phyloP scores from a whole-genome alignment of 2,888 invertebrate species.

The Onthophagus sagittarius region DNA sequence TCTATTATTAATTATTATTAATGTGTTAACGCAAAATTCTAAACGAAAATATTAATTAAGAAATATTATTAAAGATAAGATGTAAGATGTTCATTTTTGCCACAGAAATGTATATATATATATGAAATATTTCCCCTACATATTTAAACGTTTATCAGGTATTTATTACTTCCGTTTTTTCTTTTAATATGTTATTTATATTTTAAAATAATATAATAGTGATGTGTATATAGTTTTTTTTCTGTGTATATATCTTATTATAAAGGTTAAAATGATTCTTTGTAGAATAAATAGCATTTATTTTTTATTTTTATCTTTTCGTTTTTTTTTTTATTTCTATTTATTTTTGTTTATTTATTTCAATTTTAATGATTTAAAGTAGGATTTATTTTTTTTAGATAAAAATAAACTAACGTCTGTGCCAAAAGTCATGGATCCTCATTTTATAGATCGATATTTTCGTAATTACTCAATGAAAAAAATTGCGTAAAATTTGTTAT shows the following conservation, averaged over 20 bases:
- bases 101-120: not conserved
- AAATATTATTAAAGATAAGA: not conserved
- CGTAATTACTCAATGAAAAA: too few relatives aligned
- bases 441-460: too few relatives aligned
- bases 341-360: not conserved
- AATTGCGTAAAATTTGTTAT: too few relatives aligned
- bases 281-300: constrained; percentile 13
- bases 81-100: not conserved
- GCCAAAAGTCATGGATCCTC: too few relatives aligned
- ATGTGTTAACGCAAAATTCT: not conserved
- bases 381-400: not conserved
- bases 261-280: not conserved
- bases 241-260: not conserved
- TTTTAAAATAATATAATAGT: not conserved
- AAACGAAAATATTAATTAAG: not conserved
- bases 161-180: not conserved
- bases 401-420: too few relatives aligned
- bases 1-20: not conserved
- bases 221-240: constrained; percentile 9
- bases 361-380: not conserved
- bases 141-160: constrained; percentile 2
- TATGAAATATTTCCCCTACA: not conserved
- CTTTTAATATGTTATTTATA: not conserved
- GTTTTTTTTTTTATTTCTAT: constrained; percentile 1
- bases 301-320: constrained; percentile 3